These are phyloP conservation scores for Odontothrips loti DNA, from an alignment of 2,888 invertebrate species.

Conservation along the genomic window DNA sequence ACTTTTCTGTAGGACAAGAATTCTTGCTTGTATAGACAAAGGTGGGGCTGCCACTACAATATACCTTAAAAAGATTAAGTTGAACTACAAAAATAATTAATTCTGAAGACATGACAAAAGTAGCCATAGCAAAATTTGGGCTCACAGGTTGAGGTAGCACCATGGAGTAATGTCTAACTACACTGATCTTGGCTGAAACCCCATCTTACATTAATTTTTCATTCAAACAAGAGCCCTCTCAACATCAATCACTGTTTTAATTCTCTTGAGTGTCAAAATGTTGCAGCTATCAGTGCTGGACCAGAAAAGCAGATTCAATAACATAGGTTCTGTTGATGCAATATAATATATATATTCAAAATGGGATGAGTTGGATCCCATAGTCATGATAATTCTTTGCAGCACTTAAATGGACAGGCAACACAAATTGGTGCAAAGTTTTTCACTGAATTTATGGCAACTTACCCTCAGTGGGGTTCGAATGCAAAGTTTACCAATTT, in stretches of 20 bases:
- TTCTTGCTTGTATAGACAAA: neutral
- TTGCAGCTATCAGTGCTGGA: neutral
- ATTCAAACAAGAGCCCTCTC: neutral
- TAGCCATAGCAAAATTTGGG: neutral
- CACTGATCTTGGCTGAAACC: neutral
- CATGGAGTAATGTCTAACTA: neutral
- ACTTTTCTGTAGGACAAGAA: neutral
- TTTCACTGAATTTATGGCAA: neutral
- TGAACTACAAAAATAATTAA: slow-evolving; percentile 11
- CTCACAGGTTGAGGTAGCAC: slow-evolving; percentile 6
- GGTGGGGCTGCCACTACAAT: neutral
- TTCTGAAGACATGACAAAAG: neutral
- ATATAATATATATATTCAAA: neutral
- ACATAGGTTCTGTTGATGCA: neutral
- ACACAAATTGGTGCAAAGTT: neutral
- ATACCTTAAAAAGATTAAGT: neutral
- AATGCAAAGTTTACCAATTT: neutral
- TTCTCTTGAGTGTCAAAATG: neutral
- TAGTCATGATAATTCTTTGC: neutral
- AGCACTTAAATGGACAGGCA: neutral
- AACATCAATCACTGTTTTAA: neutral
- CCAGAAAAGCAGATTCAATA: neutral
- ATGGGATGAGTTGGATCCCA: neutral
- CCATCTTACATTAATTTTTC: neutral
- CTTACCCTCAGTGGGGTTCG: neutral